Percentiles rank a stretch among this genome's conserved stretches.
Conservation (phyloP, 1,140 invertebrate species). For the Psilanteris sp. region DNA sequence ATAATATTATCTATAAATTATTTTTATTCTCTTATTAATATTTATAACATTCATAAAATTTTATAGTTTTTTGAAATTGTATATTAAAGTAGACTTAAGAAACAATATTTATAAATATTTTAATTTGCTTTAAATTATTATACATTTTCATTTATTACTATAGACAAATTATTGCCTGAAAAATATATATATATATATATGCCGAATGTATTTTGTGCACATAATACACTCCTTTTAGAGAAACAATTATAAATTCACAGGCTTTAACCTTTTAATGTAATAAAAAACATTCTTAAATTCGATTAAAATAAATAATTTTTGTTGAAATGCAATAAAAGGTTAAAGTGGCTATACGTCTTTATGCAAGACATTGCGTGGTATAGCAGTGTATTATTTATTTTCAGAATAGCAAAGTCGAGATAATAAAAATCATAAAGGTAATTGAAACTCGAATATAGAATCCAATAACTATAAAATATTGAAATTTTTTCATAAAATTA, state of each 20-base stretch:
- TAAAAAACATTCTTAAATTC: too few relatives aligned
- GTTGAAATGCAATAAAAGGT: slow-evolving; percentile 32
- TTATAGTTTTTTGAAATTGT: too few relatives aligned
- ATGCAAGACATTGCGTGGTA: slow-evolving; percentile 76
- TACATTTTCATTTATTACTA: too few relatives aligned
- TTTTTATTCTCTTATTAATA: too few relatives aligned
- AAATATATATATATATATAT: slow-evolving; percentile 52
- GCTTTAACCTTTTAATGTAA: slow-evolving; percentile 47
- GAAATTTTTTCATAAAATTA: slow-evolving; percentile 68
- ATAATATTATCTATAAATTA: too few relatives aligned
- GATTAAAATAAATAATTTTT: too few relatives aligned
- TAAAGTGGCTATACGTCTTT: slow-evolving; percentile 69
- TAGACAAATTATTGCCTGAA: too few relatives aligned
- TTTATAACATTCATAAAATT: too few relatives aligned
- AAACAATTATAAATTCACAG: slow-evolving; percentile 35
- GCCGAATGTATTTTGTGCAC: slow-evolving; percentile 58
- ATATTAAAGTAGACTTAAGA: too few relatives aligned
- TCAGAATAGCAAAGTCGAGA: slow-evolving; percentile 78
- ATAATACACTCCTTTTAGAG: slow-evolving; percentile 37
- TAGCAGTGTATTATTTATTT: slow-evolving; percentile 77
- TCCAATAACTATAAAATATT: slow-evolving; percentile 72
- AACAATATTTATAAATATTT: too few relatives aligned
- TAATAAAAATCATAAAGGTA: slow-evolving; percentile 76
- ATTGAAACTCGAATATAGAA: slow-evolving; percentile 73
- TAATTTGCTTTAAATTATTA: too few relatives aligned